Evolutionary conservation across 2,888 invertebrate genomes (phyloP).

Genomic region (Yponomeuta evonymella): DNA sequence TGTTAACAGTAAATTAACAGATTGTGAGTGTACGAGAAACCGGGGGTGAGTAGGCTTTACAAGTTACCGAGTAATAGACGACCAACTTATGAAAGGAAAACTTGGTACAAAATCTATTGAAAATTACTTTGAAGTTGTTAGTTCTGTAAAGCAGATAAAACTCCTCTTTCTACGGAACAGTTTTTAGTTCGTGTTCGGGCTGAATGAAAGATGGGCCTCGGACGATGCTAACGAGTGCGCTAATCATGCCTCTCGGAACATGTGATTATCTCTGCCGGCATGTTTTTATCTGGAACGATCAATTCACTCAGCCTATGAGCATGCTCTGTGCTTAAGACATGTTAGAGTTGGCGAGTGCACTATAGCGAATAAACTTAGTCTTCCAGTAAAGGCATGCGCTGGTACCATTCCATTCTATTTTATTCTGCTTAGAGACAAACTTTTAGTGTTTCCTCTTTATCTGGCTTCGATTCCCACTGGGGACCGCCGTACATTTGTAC

Average conservation of each 20-base stretch:
- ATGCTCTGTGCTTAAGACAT: no score
- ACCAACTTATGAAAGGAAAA: background rate
- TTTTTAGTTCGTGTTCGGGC: background rate
- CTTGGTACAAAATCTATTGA: no score
- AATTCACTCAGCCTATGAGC: no score
- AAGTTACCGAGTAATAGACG: no score
- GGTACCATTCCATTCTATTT: background rate
- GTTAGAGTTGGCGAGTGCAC: background rate
- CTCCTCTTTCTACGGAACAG: no score
- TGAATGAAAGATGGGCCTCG: background rate
- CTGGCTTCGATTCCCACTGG: no score
- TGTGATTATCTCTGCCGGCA: constrained; percentile 10
- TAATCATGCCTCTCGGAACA: constrained; percentile 23
- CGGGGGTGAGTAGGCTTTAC: no score
- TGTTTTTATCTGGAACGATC: background rate
- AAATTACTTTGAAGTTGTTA: no score
- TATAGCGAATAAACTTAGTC: background rate
- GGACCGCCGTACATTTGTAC: no score
- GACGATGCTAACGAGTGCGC: constrained; percentile 37
- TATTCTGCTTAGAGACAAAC: background rate
- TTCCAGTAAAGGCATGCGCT: background rate
- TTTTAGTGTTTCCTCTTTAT: no score
- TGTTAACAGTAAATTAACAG: no score
- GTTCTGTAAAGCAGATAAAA: background rate
- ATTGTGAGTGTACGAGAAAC: no score